Percentiles rank a stretch among this genome's conserved stretches.
Evolutionary conservation across 2,113 vertebrate genomes (phyloP).

Genomic region (Otus sunia): DNA sequence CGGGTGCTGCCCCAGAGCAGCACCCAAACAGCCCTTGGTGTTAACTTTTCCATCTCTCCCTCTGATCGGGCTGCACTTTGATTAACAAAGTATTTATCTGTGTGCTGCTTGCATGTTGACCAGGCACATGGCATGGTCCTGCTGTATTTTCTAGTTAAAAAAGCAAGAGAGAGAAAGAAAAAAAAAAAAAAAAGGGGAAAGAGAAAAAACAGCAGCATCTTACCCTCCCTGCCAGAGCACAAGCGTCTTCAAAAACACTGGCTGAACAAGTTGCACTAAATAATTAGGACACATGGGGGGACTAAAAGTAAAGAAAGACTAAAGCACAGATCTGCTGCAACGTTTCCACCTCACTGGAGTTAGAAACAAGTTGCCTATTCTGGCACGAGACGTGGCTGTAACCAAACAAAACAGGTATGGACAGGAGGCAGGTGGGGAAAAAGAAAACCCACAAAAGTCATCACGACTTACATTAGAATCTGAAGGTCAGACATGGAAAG

Average conservation of each 20-base stretch:
- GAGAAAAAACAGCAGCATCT: neutral
- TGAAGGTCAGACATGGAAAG: neutral
- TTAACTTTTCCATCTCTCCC: neutral
- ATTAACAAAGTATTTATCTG: neutral
- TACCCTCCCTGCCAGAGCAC: neutral
- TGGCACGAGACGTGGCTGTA: neutral
- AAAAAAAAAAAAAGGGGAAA: neutral
- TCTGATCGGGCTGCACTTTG: neutral
- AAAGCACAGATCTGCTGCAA: neutral
- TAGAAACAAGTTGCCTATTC: neutral
- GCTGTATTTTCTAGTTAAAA: neutral
- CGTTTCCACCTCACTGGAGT: neutral
- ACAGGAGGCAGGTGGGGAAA: neutral
- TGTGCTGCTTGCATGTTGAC: neutral
- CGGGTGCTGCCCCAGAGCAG: neutral
- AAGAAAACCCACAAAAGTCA: neutral
- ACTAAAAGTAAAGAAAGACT: slow-evolving; percentile 41
- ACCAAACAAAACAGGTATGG: neutral
- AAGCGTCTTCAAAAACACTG: neutral
- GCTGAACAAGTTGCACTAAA: slow-evolving; percentile 23
- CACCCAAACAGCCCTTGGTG: neutral
- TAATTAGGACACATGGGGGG: slow-evolving; percentile 48
- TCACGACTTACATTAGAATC: rapidly evolving
- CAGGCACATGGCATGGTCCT: neutral
- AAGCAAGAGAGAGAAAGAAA: neutral